Base-by-base conservation (phyloP, 2,113 vertebrate species). In the Leuciscus idus region DNA sequence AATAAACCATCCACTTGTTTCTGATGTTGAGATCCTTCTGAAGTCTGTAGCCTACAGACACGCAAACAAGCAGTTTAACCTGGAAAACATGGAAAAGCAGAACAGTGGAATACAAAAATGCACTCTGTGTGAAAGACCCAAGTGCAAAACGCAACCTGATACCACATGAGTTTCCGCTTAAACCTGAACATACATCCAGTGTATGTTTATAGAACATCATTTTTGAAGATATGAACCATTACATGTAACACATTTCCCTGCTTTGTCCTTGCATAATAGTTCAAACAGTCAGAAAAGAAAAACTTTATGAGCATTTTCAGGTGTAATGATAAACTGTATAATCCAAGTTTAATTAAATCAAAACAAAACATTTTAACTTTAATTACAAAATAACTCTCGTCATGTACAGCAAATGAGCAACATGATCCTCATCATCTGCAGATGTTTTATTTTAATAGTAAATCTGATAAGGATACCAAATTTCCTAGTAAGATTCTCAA, bases 221-320 rank as follows among this genome's bases (percentile, higher is more conserved):
- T 57, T 57, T 77, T 82, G 78, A 61, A 36, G 72, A 77, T 43
- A 36, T 72, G 78, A 73, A 88, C 84, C 77, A 82, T 81, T 88
- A 43, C 57, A 23, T 6, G 13, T 73, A 46, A 78, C 61, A 76
- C 33, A 73, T 61, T 13, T 23, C 23, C 10, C 52, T 64, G 11
- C 36, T 72, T 43, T 72, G 33, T 72, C 30, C 30, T 43, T 43
- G 75, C 84, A 55, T 21, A 43, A 43, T 9, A 30, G 79, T 52
- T 75, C 36, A 6, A 48, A 19, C 81, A 74, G 57, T 26, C 33
- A 52, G 4, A 17, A 68, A 48, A 81, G 43, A 62, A 68, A 75
- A 87, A 57, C 15, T 50, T 57, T 19, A 73, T 50, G 21, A 23
- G 64, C 6, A 4, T 46, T 64, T 64, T 64, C 19, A 62, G 78